Conservation (phyloP, 2,113 vertebrate genomes). For the Arizona elegans region DNA sequence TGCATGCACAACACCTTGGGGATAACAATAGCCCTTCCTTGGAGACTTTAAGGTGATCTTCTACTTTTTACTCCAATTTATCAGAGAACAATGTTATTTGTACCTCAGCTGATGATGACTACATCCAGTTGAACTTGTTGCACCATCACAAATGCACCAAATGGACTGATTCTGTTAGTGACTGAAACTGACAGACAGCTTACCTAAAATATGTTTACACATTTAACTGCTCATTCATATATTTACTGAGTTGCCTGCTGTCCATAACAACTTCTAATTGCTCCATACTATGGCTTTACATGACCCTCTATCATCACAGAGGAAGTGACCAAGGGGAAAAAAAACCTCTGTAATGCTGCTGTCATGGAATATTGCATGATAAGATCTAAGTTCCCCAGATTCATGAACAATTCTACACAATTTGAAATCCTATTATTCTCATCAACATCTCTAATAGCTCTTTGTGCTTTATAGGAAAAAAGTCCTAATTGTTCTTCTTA, state of each 20-base stretch:
- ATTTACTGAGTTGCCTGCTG: background rate
- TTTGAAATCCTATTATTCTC: background rate
- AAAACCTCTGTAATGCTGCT: background rate
- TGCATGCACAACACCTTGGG: background rate
- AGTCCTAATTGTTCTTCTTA: background rate
- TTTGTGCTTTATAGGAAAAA: background rate
- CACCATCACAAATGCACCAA: background rate
- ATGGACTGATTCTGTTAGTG: background rate
- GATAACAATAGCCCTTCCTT: background rate
- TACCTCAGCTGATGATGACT: background rate
- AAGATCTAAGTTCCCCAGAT: background rate
- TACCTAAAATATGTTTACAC: background rate
- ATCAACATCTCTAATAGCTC: background rate
- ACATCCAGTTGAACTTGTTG: background rate
- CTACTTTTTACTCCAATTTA: background rate
- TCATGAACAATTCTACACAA: background rate
- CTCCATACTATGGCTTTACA: background rate
- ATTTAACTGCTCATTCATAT: background rate
- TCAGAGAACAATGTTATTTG: background rate
- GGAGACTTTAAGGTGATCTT: background rate
- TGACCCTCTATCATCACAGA: background rate
- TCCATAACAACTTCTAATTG: background rate
- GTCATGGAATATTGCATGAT: background rate
- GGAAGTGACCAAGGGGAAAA: background rate
- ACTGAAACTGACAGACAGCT: background rate